Percentiles rank a stretch among this genome's conserved stretches.
These are phyloP conservation scores for Campylomormyrus tamandua DNA, from an alignment of 2,113 vertebrate genomes.

Conservation along the genomic window DNA sequence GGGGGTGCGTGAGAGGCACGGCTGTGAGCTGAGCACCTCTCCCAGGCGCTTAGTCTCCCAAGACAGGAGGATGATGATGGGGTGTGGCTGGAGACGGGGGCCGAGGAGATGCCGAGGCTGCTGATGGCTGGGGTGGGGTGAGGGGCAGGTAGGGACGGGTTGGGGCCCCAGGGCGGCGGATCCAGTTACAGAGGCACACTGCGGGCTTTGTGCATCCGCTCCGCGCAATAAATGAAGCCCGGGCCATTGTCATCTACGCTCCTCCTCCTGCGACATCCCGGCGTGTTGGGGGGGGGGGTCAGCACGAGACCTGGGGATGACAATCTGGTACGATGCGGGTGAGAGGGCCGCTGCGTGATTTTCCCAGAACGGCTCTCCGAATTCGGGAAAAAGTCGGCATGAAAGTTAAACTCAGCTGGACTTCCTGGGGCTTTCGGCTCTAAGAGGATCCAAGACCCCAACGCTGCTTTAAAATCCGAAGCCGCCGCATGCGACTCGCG, in stretches of 20 bases:
- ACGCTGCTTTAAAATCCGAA: neutral
- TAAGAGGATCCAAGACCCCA: neutral
- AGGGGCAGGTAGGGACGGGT: constrained; percentile 23
- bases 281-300: neutral
- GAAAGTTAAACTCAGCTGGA: neutral
- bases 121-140: constrained; percentile 8
- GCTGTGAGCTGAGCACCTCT: neutral
- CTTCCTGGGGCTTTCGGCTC: neutral
- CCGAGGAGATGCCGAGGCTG: neutral
- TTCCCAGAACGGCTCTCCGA: neutral
- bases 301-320: neutral
- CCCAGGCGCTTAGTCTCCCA: neutral
- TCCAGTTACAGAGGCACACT: constrained; percentile 46
- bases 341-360: neutral
- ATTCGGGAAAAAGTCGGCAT: neutral
- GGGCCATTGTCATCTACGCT: constrained; percentile 19
- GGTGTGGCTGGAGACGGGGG: neutral
- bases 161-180: constrained; percentile 40
- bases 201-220: constrained; percentile 40
- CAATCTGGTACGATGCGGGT: neutral
- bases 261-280: neutral
- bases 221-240: constrained; percentile 38
- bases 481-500: neutral
- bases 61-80: neutral
- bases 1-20: too few species aligned